Evolutionary conservation across 1,140 invertebrate genomes (phyloP), one percentile per base, ranked within the genome.

Genomic region (Campodea augens): DNA sequence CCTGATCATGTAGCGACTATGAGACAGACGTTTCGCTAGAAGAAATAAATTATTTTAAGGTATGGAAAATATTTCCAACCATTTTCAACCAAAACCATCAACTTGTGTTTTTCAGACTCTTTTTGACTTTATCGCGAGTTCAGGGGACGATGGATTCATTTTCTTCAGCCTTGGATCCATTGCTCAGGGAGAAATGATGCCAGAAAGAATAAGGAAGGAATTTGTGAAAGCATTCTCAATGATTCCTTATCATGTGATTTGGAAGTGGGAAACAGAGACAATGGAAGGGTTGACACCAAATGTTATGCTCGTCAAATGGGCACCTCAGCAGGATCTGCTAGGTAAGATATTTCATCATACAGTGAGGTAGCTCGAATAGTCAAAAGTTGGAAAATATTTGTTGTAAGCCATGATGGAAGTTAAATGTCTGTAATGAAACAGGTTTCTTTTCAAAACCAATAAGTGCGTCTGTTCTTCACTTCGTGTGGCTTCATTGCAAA

Each of bases 201-300:
- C 75, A 0, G 53, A 65, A 4, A 62, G 70, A 3, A 69, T 71
- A 47, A 49, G 73, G 0, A 54, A 73, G 52, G 68, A 61, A 4
- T 69, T 84, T 41, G 54, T 78, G 10, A 65, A 63, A 15, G 69
- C 69, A 2, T 75, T 80, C 47, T 55, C 66, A 1, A 57, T 67
- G 25, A 51, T 80, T 1, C 69, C 72, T 24, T 70, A 77, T 44
- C 63, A 66, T 48, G 71, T 80, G 25, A 62, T 81, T 41, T 79
- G 77, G 77, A 80, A 79, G 64, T 82, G 74, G 74, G 76, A 79
- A 55, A 66, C 64, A 43, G 68, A 76, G 4, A 61, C 62, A 1
- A 51, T 72, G 47, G 54, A 65, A 1, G 58, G 67, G n/a, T 63
- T 73, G 49, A 70, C 73, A 7, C 57, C 66, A 43, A 82, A 82